These are phyloP conservation scores for Alaudala cheleensis DNA, from an alignment of 2,113 vertebrate genomes.

Conservation along the genomic window DNA sequence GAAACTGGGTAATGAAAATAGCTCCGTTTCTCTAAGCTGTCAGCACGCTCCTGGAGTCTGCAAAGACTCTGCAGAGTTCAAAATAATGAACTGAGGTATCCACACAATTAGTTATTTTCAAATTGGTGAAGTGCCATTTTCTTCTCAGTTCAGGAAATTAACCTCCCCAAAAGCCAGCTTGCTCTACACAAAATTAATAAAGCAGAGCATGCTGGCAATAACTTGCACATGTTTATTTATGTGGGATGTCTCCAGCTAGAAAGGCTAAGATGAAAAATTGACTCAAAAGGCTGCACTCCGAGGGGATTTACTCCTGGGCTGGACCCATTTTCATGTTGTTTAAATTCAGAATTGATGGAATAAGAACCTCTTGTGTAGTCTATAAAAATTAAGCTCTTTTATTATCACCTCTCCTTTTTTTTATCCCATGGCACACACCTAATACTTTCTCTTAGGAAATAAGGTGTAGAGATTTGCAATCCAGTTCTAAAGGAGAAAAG, in stretches of 20 bases:
- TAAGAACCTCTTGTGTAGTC: background rate
- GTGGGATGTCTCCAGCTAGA: conserved; percentile 55
- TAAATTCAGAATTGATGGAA: conserved; percentile 34
- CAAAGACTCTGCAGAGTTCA: conserved; percentile 48
- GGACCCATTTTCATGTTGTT: conserved; percentile 30
- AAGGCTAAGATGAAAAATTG: conserved; percentile 67
- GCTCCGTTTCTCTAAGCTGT: conserved; percentile 33
- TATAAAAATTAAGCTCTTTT: conserved; percentile 43
- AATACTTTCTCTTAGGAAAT: background rate
- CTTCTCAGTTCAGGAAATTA: conserved; percentile 68
- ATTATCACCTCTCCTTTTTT: conserved; percentile 22
- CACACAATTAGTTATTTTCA: conserved; percentile 66
- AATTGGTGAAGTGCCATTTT: conserved; percentile 70
- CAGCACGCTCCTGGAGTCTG: conserved; percentile 11
- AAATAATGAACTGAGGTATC: conserved; percentile 68
- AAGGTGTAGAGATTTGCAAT: background rate
- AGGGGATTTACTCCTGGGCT: conserved; percentile 56
- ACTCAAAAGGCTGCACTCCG: conserved; percentile 39
- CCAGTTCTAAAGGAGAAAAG: background rate
- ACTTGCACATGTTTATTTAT: conserved; percentile 72
- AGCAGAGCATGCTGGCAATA: conserved; percentile 63
- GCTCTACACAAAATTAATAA: conserved; percentile 75
- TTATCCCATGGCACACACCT: background rate
- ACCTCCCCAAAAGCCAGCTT: conserved; percentile 65
- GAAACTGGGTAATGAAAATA: conserved; percentile 12